These are phyloP conservation scores for Notothenia rossii DNA, from an alignment of 2,113 vertebrate species.

Conservation along the genomic window DNA sequence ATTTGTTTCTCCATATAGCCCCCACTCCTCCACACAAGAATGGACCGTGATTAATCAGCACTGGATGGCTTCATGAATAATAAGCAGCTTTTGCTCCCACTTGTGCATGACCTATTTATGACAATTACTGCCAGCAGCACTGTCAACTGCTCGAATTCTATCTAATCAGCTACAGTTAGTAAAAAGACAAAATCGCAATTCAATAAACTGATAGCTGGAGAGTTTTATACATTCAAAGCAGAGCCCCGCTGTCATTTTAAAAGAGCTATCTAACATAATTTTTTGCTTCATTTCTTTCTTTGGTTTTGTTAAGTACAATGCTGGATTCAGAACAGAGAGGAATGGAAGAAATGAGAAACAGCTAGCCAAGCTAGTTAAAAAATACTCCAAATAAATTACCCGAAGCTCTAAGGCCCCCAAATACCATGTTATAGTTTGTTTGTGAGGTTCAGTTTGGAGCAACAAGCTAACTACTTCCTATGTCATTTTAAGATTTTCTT, in stretches of 20 bases:
- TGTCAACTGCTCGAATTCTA: constrained; percentile 18
- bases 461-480: neutral
- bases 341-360: neutral
- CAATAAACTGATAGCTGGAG: neutral
- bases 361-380: neutral
- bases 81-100: constrained; percentile 53
- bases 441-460: neutral
- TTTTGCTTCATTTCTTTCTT: neutral
- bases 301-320: neutral
- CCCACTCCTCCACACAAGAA: neutral
- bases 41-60: constrained; percentile 28
- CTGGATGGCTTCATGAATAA: constrained; percentile 47
- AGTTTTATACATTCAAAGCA: neutral
- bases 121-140: constrained; percentile 29
- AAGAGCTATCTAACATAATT: too few species aligned
- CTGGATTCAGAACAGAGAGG: neutral
- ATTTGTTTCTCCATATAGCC: neutral
- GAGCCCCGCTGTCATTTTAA: neutral
- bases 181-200: neutral
- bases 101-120: constrained; percentile 42
- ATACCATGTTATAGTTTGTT: neutral
- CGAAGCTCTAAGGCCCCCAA: too few species aligned
- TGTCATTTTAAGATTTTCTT: neutral
- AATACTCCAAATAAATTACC: neutral
- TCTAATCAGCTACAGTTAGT: constrained; percentile 6